Conservation (phyloP, 1,140 invertebrate species). For the Linepithema humile region DNA sequence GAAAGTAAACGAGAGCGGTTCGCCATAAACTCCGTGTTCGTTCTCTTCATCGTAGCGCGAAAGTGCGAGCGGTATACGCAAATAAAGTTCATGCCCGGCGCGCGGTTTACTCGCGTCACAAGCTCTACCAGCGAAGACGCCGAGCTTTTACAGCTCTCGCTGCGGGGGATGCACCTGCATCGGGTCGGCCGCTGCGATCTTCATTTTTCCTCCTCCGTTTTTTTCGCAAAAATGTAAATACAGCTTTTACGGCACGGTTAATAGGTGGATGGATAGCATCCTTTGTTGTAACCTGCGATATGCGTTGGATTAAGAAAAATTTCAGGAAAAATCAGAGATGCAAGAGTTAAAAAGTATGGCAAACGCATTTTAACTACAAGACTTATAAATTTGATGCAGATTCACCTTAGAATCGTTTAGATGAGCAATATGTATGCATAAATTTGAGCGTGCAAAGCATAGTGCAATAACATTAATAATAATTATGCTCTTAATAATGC, state of each 20-base stretch:
- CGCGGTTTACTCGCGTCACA: background rate
- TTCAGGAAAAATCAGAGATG: constrained; percentile 7
- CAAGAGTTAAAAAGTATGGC: background rate
- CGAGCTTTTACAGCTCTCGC: constrained; percentile 10
- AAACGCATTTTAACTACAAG: background rate
- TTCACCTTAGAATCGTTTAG: background rate
- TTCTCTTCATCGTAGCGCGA: constrained; percentile 23
- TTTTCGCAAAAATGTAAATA: constrained; percentile 45
- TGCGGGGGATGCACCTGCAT: background rate
- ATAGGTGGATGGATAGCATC: constrained; percentile 16
- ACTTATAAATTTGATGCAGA: background rate
- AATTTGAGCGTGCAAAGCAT: background rate
- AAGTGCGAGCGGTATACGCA: constrained; percentile 26
- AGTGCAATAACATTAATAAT: background rate
- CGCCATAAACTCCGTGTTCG: constrained; percentile 5
- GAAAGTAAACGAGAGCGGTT: background rate
- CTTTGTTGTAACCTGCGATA: constrained; percentile 27
- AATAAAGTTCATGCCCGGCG: constrained; percentile 30
- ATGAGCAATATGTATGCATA: background rate
- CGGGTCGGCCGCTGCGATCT: background rate
- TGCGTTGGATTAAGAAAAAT: constrained; percentile 1
- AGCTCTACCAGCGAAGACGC: constrained; percentile 11
- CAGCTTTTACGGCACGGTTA: constrained; percentile 26
- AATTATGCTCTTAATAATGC: too few species aligned
- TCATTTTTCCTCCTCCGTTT: background rate